A percentile compares a stretch with the other conserved stretches of the same genome.
phyloP scores from a whole-genome alignment of 2,113 vertebrate species.

The Procapra przewalskii region DNA sequence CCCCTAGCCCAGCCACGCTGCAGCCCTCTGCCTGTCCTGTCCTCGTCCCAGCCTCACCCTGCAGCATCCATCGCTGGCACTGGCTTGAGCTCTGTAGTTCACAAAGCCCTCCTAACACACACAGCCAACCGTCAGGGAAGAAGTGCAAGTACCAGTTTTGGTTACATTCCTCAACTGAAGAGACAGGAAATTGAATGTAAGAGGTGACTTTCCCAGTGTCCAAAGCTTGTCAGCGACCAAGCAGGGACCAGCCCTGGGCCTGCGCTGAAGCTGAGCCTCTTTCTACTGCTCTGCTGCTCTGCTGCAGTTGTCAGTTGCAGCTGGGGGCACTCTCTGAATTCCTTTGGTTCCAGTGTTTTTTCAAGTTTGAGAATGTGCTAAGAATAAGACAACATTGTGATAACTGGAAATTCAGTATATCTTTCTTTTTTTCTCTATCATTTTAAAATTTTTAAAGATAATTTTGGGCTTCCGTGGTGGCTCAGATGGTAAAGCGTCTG shows the following conservation, averaged over 20 bases:
- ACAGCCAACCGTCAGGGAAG: not conserved
- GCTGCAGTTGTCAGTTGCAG: not conserved
- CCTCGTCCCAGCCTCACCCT: not conserved
- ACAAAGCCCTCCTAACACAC: not conserved
- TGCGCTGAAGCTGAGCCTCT: not conserved
- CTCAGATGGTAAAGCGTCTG: not conserved
- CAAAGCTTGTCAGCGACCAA: not conserved
- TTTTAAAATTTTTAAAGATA: slow-evolving; percentile 48
- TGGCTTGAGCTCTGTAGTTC: not conserved
- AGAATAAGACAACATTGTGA: slow-evolving; percentile 78
- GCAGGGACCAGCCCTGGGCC: not conserved
- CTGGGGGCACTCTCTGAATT: slow-evolving; percentile 72
- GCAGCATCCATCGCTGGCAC: not conserved
- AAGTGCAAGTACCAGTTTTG: not conserved
- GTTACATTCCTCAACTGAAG: not conserved
- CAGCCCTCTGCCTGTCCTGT: not conserved
- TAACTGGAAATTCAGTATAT: slow-evolving; percentile 80
- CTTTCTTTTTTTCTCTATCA: slow-evolving; percentile 71
- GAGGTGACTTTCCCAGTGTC: not conserved
- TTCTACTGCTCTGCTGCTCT: fast-evolving
- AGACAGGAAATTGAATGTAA: not conserved
- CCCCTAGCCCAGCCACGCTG: not conserved
- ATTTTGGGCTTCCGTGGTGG: not conserved
- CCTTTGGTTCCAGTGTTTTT: slow-evolving; percentile 74
- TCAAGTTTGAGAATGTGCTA: slow-evolving; percentile 77